phyloP scores from a whole-genome alignment of 92 coral and sea anemone species.

The Zoanthus sansibaricus region DNA sequence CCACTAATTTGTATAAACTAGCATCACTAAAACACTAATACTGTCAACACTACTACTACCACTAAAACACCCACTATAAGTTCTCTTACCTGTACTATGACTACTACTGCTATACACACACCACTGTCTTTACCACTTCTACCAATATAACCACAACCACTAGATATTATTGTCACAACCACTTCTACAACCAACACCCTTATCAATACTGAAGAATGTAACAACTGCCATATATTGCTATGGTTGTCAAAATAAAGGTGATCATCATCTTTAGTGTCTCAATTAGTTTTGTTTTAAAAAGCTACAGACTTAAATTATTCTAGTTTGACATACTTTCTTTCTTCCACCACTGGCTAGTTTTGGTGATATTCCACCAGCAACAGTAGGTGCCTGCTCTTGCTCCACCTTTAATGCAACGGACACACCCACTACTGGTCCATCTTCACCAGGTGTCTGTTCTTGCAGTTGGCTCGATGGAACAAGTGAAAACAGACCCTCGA shows the following conservation, averaged over 20 bases:
- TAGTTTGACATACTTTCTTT: background rate
- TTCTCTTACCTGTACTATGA: background rate
- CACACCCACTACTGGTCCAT: constrained; percentile 89
- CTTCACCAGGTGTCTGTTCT: constrained; percentile 49
- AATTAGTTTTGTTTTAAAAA: background rate
- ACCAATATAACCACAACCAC: background rate
- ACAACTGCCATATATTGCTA: background rate
- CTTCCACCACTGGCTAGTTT: constrained; percentile 16
- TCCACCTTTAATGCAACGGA: constrained; percentile 83
- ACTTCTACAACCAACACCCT: background rate
- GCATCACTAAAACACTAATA: background rate
- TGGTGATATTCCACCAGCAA: constrained; percentile 39
- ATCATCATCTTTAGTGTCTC: background rate
- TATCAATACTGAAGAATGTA: background rate
- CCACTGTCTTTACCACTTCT: background rate
- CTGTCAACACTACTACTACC: background rate
- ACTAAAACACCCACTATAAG: background rate
- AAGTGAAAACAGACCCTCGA: constrained; percentile 86
- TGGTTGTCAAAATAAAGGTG: background rate
- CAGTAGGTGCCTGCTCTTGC: constrained; percentile 49
- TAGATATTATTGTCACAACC: background rate
- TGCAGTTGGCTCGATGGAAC: constrained; percentile 63
- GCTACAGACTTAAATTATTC: too few relatives aligned
- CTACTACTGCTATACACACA: background rate
- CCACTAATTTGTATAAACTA: background rate